A percentile compares a stretch with the other conserved stretches of the same genome.
Evolutionary conservation across 2,888 invertebrate genomes (phyloP).

Genomic region (Iphiclides podalirius): DNA sequence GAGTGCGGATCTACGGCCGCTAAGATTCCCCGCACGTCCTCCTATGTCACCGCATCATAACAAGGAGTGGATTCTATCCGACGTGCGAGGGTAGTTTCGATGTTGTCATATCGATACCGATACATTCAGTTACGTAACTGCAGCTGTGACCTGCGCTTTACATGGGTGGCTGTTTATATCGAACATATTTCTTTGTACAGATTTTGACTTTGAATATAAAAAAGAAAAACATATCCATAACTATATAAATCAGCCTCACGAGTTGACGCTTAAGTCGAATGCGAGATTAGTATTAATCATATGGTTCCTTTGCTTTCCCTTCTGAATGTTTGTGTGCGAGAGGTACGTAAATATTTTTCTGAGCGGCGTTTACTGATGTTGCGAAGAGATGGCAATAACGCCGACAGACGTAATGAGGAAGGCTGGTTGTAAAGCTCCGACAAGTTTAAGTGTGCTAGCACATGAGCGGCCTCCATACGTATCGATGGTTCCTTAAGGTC

Average conservation of each 20-base stretch:
- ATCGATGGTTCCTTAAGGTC: conserved; percentile 42
- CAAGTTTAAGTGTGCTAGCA: conserved; percentile 32
- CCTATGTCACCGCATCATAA: conserved; percentile 18
- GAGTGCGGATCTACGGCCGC: conserved; percentile 1
- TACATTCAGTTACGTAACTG: conserved; percentile 9
- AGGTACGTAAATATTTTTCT: conserved; percentile 70
- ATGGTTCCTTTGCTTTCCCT: conserved; percentile 26
- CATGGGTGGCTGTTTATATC: no score
- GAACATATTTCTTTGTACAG: no score
- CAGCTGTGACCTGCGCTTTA: background rate
- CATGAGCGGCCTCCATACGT: conserved; percentile 15
- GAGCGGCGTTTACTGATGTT: conserved; percentile 62
- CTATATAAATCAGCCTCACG: conserved; percentile 6
- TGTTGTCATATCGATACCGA: conserved; percentile 7
- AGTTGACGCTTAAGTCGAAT: conserved; percentile 21
- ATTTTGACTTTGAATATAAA: no score
- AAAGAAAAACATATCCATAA: no score
- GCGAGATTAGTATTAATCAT: conserved; percentile 26
- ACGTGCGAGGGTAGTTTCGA: conserved; percentile 12
- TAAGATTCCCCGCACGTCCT: conserved; percentile 14
- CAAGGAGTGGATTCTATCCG: conserved; percentile 17
- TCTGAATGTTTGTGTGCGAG: conserved; percentile 47
- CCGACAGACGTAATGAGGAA: conserved; percentile 69
- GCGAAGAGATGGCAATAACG: conserved; percentile 62
- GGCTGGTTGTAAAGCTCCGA: conserved; percentile 49